Base-by-base conservation (phyloP, 2,888 invertebrate species). In the Luffia ferchaultella region DNA sequence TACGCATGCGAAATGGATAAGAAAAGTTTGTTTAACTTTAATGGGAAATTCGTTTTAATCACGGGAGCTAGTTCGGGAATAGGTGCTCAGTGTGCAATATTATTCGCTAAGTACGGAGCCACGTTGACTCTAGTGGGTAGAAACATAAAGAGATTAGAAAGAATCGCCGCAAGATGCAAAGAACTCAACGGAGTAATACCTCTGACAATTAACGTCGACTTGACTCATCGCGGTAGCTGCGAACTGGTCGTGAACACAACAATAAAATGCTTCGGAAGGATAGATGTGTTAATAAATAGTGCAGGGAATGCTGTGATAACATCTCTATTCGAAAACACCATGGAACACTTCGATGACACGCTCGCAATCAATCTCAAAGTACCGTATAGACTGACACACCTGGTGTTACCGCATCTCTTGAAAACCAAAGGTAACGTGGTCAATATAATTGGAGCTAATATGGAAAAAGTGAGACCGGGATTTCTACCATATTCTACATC, bases 391-490 rank as follows among this genome's bases (percentile, higher is more conserved):
- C 65, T 96, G 55, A 94, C 93, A 0, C 90, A 90, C 82, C 65
- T 94, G 48, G 91, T 92, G 18, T 87, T 92, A 0, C 95, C 96
- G 0, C 87, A 94, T 70, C 74, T 97, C 20, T 80, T 91, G 1
- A 85, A 89, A 67, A 87, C 88, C 0, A 90, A 92, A 71, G 95
- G 95, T 0, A 92, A 87, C 55, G 88, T 96, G 55, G 94, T 97
- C 0, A 97, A 96, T 68, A 89, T 97, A 0, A 94, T 95, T 3
- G 93, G 93, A 62, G 92, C 96, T 0, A 90, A 89, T 62, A 95
- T 95, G 15, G 53, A 85, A 70, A 63, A 18, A 20, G 60, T 63
- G 0, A 60, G 68, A 42, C 74, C 73, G 1, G 75, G 75, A 0
- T 69, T 73, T 18, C 46, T 62, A 17, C 65, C 67, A 0, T 67